These are phyloP conservation scores for Symphodus melops DNA, from an alignment of 2,113 vertebrate species.

Conservation along the genomic window DNA sequence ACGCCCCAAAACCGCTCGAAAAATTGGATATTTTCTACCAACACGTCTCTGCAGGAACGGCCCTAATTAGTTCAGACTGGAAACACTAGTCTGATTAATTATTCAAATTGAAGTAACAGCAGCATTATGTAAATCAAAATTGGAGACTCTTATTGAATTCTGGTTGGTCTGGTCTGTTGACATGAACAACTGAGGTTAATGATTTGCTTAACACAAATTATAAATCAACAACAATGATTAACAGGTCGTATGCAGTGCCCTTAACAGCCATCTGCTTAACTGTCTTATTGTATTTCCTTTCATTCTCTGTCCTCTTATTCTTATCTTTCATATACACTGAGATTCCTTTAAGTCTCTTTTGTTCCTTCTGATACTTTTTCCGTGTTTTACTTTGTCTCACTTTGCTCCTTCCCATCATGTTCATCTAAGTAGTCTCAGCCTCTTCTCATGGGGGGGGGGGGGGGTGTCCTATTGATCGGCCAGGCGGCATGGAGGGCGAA, in stretches of 20 bases:
- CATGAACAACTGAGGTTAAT: no score
- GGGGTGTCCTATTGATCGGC: constrained; percentile 64
- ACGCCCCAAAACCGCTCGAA: no score
- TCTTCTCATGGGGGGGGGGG: constrained; percentile 30
- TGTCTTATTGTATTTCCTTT: not conserved
- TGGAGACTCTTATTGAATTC: no score
- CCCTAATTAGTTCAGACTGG: no score
- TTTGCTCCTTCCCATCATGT: constrained; percentile 28
- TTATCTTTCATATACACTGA: not conserved
- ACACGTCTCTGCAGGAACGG: no score
- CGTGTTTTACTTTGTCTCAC: not conserved
- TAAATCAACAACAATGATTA: not conserved
- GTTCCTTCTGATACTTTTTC: constrained; percentile 2
- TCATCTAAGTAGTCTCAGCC: constrained; percentile 26
- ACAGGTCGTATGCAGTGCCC: not conserved
- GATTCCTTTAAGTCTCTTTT: not conserved
- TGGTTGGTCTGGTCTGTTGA: no score
- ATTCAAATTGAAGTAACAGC: no score
- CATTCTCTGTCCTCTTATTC: not conserved
- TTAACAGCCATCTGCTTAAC: not conserved
- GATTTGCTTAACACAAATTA: no score
- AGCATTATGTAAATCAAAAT: no score
- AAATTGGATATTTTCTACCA: no score
- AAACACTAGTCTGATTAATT: no score
- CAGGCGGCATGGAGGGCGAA: constrained; percentile 36